phyloP scores from a whole-genome alignment of 2,113 vertebrate genomes.

The Marcusenius ussheri region DNA sequence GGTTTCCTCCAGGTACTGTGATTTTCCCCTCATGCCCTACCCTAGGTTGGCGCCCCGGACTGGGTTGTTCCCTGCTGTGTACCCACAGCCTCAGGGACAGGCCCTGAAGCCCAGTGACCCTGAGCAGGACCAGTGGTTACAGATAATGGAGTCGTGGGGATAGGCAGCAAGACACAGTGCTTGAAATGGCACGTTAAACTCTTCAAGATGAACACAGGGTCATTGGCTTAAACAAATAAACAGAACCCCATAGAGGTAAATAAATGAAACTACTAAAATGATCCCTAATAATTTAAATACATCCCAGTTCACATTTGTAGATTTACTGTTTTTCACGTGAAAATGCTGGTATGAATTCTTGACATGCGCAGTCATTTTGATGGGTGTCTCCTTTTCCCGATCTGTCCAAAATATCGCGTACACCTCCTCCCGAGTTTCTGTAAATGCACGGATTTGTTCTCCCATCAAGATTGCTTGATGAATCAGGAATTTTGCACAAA shows the following conservation, averaged over 20 bases:
- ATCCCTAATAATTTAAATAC: background rate
- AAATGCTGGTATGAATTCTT: background rate
- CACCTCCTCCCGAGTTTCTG: background rate
- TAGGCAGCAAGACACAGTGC: background rate
- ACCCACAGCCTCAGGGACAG: background rate
- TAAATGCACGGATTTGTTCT: background rate
- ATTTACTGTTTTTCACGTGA: background rate
- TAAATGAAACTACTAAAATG: background rate
- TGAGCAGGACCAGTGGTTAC: background rate
- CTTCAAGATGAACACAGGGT: background rate
- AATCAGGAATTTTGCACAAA: background rate
- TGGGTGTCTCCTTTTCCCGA: background rate
- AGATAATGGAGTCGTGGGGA: background rate
- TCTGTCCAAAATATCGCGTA: background rate
- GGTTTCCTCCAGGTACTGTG: too few species aligned
- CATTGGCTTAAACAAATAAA: background rate
- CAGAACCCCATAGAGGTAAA: background rate
- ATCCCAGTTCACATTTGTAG: background rate
- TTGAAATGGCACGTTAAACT: background rate
- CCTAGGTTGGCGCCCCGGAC: too few species aligned
- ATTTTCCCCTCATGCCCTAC: too few species aligned
- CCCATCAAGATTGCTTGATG: background rate
- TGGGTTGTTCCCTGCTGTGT: background rate
- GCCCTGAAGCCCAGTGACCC: background rate
- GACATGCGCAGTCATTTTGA: background rate